Base-by-base conservation (phyloP, 2,113 vertebrate species). In the Lagopus leucura region DNA sequence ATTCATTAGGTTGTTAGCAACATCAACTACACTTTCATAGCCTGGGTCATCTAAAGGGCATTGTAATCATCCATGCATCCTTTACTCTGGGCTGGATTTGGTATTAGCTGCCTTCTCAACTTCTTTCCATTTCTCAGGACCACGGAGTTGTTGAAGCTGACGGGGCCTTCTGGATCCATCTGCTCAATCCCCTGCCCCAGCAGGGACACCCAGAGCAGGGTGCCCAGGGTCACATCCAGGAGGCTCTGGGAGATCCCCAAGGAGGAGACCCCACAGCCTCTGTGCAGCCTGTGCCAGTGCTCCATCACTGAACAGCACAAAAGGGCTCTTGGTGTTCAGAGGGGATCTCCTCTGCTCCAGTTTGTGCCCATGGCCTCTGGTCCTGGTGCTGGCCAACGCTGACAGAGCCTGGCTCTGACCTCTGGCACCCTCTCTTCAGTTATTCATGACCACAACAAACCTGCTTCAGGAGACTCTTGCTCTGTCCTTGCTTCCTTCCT, bases 1-100 rank as follows among this genome's bases (percentile, higher is more conserved):
- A 47, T 77, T 90, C 11, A 25, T 52, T 48, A 40, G 13, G 20
- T 48, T 16, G 30, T 8, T 69, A 36, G 28, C 50, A 77, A 80
- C 40, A 80, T 50, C 22, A 63, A 15, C 54, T 63, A 66, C 76
- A 32, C 16, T 84, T 20, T 4, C 19, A 52, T 32, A 57, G 45
- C n/a, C n/a, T 38, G 9, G 1, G 8, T 47, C 19, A 6, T 66
- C 36, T 61, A 55, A 72, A 86, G 47, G 54, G 11, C 27, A 55
- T 1, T 45, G 27, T 42, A 58, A 15, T 30, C 38, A 45, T 19
- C 11, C 28, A 11, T 2, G 28, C 21, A 8, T 57, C 30, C n/a
- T 19, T 72, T 32, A 32, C n/a, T 1, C 0, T 6, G 18, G 43
- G 47, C 30, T 72, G 63, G 4, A 1, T 3, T 4, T 28, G 43